A percentile compares a stretch with the other conserved stretches of the same genome.
Evolutionary conservation across 2,113 vertebrate species (phyloP).

Genomic region (Prietella phreatophila): DNA sequence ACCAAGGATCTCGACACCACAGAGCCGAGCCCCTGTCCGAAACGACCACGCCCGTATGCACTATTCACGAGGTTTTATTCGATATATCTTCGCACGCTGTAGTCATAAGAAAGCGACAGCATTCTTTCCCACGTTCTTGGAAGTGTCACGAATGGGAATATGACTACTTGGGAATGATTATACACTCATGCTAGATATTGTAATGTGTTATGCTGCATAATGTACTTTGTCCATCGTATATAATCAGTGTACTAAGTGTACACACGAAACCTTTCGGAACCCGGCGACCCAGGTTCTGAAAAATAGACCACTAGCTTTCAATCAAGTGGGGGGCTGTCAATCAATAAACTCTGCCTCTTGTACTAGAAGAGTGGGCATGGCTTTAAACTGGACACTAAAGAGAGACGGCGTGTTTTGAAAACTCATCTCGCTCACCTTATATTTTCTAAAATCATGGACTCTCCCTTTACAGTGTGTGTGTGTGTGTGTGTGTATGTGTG

Average conservation of each 20-base stretch:
- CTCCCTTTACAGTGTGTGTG: neutral
- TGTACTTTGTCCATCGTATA: neutral
- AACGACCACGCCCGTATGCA: conserved; percentile 56
- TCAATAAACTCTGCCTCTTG: neutral
- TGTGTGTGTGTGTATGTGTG: neutral
- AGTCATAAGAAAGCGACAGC: neutral
- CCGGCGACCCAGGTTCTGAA: neutral
- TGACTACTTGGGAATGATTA: neutral
- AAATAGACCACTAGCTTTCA: neutral
- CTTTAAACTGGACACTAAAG: neutral
- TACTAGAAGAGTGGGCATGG: neutral
- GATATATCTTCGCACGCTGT: neutral
- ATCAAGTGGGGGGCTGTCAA: neutral
- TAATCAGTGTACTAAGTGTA: neutral
- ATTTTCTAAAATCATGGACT: neutral
- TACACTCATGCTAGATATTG: neutral
- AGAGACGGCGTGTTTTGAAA: neutral
- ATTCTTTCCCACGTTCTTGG: neutral
- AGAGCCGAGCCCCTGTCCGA: conserved; percentile 50
- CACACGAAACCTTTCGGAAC: neutral
- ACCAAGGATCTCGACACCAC: conserved; percentile 58
- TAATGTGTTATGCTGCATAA: neutral
- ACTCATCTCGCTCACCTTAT: neutral
- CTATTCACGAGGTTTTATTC: conserved; percentile 48
- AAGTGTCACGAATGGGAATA: neutral